Base-by-base conservation (phyloP, 1,140 invertebrate species). In the Lepidurus packardi region DNA sequence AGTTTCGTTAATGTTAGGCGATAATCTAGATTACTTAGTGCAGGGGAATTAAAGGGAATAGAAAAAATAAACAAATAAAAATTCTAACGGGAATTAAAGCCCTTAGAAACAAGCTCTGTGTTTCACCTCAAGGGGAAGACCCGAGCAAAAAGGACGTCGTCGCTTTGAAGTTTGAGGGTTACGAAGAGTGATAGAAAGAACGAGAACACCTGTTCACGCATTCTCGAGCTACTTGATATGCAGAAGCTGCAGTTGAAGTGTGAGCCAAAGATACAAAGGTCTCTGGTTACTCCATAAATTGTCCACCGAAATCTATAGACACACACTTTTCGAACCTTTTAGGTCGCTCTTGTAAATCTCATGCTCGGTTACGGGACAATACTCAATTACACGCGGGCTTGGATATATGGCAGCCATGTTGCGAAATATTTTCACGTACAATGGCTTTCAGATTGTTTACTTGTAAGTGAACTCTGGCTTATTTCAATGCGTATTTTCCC, bases 161-260 rank as follows among this genome's bases (percentile, higher is more conserved):
- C 53, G 21, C n/a, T 13, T 65, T 65, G 16, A n/a, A n/a, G 16
- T 65, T 47, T 65, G 13, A 65, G 53, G 34, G 53, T 65, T 65
- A 9, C 7, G 21, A 21, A 65, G 53, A 65, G 53, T 0, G 21
- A 65, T 21, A 13, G 53, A 65, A 65, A 65, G 53, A 65, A 65
- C 5, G 53, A 65, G 53, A 65, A 65, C 53, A 65, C 53, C 53
- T 65, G 53, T 65, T 65, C 53, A 21, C 53, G 53, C 16, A n/a
- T 65, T 65, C 21, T 65, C 7, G 53, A 21, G 53, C 53, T 65
- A 65, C 53, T 65, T 65, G 53, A 65, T 65, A 65, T 65, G 53
- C 53, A 65, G 53, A 65, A 65, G 53, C 53, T 65, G 53, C 53
- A 65, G 53, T 65, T 65, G 21, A 65, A 65, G 53, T 65, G 53